Percentiles rank a stretch among this genome's conserved stretches.
Evolutionary conservation across 1,140 invertebrate genomes (phyloP).

Genomic region (Andricus grossulariae): DNA sequence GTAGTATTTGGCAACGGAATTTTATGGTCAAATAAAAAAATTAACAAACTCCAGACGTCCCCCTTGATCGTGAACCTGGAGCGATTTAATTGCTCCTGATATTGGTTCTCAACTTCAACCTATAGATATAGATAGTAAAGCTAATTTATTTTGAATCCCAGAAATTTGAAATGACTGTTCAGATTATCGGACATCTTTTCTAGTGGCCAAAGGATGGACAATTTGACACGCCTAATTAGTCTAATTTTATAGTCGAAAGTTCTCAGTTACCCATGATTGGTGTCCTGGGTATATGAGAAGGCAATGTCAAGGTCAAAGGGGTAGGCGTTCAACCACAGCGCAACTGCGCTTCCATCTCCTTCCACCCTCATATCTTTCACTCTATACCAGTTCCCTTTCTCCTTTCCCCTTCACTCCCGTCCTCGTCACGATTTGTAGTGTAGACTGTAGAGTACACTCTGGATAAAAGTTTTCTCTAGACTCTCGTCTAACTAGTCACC

Average conservation of each 20-base stretch:
- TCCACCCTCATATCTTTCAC: background rate
- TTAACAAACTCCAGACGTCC: too few species aligned
- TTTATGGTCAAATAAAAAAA: too few species aligned
- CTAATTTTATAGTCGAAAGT: slow-evolving; percentile 2
- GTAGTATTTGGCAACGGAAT: too few species aligned
- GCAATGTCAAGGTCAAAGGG: slow-evolving; percentile 65
- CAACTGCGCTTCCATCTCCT: slow-evolving; percentile 44
- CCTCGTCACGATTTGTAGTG: background rate
- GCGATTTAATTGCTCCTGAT: too few species aligned
- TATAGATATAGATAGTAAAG: too few species aligned
- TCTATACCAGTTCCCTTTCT: slow-evolving; percentile 7
- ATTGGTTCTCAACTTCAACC: too few species aligned
- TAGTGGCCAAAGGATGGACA: too few species aligned
- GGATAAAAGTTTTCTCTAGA: background rate
- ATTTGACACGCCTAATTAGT: background rate
- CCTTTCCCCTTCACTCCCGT: background rate
- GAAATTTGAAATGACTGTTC: too few species aligned
- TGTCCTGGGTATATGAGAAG: slow-evolving; percentile 37
- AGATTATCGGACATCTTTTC: too few species aligned
- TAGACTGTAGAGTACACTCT: slow-evolving; percentile 1
- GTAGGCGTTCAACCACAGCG: slow-evolving; percentile 47
- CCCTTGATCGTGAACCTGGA: too few species aligned
- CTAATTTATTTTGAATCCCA: too few species aligned
- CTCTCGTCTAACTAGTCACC: background rate
- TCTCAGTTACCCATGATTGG: background rate